A percentile compares a stretch with the other conserved stretches of the same genome.
These are phyloP conservation scores for Scaptomyza pallida DNA, from an alignment of 1,140 invertebrate genomes.

Conservation along the genomic window DNA sequence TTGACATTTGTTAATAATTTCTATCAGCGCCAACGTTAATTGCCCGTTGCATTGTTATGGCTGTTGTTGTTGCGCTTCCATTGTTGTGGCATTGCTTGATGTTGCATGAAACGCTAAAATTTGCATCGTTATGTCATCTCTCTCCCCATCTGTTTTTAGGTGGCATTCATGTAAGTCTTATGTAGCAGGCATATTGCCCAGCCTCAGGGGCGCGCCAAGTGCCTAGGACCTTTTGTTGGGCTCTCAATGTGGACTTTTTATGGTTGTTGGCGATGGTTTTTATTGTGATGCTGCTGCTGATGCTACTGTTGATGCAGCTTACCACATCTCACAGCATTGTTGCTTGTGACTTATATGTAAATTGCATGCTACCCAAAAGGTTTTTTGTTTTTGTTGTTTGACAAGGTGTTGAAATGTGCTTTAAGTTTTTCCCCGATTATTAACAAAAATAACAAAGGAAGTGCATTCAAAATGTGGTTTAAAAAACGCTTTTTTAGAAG, in stretches of 20 bases:
- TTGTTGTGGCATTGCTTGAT: constrained; percentile 26
- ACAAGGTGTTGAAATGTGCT: constrained; percentile 51
- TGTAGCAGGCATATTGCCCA: background rate
- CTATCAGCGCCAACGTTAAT: constrained; percentile 35
- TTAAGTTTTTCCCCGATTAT: constrained; percentile 8
- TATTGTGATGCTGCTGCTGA: background rate
- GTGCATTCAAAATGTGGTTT: background rate
- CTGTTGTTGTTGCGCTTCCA: constrained; percentile 9
- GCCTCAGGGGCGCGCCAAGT: constrained; percentile 53
- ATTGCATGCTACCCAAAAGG: background rate
- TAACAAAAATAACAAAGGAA: background rate
- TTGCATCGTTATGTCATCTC: constrained; percentile 63
- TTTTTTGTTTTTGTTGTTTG: background rate
- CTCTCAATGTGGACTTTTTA: constrained; percentile 32
- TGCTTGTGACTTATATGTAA: constrained; percentile 2
- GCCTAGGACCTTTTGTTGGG: constrained; percentile 61
- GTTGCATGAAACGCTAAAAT: constrained; percentile 13
- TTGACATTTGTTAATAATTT: constrained; percentile 70
- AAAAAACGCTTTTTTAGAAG: background rate
- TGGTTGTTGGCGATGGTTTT: constrained; percentile 15
- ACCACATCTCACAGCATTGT: constrained; percentile 60
- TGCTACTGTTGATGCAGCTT: constrained; percentile 23
- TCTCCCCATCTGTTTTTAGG: no score
- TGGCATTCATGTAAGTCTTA: constrained; percentile 38
- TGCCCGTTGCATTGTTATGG: constrained; percentile 53